Evolutionary conservation across 2,797 vertebrate genomes (phyloP).

Genomic region (Craterocephalus amniculus): DNA sequence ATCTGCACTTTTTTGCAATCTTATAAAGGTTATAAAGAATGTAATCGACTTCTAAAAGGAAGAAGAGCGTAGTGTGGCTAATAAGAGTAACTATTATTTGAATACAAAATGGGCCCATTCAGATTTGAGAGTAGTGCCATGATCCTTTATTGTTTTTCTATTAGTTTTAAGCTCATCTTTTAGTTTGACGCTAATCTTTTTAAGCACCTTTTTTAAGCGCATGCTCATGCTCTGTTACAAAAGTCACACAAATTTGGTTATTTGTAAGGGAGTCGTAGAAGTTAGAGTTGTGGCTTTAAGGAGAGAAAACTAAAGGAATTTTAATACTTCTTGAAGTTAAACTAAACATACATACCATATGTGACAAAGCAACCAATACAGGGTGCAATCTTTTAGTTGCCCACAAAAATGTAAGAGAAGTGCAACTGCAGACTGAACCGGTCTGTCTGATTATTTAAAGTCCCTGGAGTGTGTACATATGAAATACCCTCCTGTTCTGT

Average conservation of each 20-base stretch:
- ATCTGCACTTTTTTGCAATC: slow-evolving; percentile 58
- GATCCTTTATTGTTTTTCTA: slow-evolving; percentile 40
- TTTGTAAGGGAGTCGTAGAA: slow-evolving; percentile 2
- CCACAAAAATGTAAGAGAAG: slow-evolving; percentile 3
- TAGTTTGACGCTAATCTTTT: slow-evolving; percentile 50
- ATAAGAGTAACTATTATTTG: slow-evolving; percentile 29
- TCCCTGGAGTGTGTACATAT: slow-evolving; percentile 34
- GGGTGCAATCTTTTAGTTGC: slow-evolving; percentile 32
- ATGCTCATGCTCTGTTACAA: slow-evolving; percentile 55
- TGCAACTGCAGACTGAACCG: slow-evolving; percentile 39
- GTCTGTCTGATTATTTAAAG: slow-evolving; percentile 27
- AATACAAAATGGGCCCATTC: slow-evolving; percentile 21
- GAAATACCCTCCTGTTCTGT: slow-evolving; percentile 24
- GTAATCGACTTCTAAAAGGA: slow-evolving; percentile 34
- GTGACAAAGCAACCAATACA: slow-evolving; percentile 28
- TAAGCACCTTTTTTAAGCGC: slow-evolving; percentile 48
- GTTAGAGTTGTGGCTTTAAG: slow-evolving; percentile 11
- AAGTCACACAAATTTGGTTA: slow-evolving; percentile 15
- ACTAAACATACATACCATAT: background rate
- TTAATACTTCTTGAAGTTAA: slow-evolving; percentile 15
- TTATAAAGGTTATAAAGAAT: slow-evolving; percentile 48
- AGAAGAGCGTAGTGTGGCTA: slow-evolving; percentile 24
- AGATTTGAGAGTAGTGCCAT: slow-evolving; percentile 13
- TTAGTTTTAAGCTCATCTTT: slow-evolving; percentile 46
- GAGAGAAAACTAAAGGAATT: background rate